Conservation (phyloP, 1,140 invertebrate species). For the Heliconius eleuchia region DNA sequence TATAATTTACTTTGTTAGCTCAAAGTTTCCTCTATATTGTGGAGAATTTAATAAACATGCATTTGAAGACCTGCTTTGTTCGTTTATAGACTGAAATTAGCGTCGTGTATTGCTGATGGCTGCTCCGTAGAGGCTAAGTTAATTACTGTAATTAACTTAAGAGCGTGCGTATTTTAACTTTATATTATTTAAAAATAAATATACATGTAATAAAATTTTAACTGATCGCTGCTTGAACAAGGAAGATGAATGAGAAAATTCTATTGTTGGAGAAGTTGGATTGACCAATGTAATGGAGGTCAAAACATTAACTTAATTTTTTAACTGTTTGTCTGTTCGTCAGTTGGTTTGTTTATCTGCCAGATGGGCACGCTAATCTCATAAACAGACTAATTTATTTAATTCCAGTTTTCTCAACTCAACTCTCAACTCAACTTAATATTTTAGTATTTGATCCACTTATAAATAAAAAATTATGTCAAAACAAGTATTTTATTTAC, state of each 20-base stretch:
- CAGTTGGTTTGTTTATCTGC: too few relatives aligned
- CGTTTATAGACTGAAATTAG: background rate
- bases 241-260: too few relatives aligned
- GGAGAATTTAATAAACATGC: conserved; percentile 15
- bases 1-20: conserved; percentile 25
- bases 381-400: background rate
- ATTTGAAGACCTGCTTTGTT: conserved; percentile 15
- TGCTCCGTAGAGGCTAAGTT: background rate
- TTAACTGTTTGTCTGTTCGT: too few relatives aligned
- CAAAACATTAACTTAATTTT: too few relatives aligned
- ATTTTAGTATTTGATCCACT: background rate
- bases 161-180: background rate
- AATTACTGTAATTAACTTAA: background rate
- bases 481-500: too few relatives aligned
- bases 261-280: too few relatives aligned
- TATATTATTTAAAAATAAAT: background rate
- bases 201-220: too few relatives aligned
- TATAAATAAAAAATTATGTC: too few relatives aligned
- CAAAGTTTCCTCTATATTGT: conserved; percentile 2
- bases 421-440: background rate
- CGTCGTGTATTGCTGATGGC: conserved; percentile 1
- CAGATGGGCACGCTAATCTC: background rate
- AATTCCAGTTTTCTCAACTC: background rate
- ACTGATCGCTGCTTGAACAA: too few relatives aligned
- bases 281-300: too few relatives aligned